Evolutionary conservation across 2,797 vertebrate species (phyloP).

Genomic region (Onychomys torridus): DNA sequence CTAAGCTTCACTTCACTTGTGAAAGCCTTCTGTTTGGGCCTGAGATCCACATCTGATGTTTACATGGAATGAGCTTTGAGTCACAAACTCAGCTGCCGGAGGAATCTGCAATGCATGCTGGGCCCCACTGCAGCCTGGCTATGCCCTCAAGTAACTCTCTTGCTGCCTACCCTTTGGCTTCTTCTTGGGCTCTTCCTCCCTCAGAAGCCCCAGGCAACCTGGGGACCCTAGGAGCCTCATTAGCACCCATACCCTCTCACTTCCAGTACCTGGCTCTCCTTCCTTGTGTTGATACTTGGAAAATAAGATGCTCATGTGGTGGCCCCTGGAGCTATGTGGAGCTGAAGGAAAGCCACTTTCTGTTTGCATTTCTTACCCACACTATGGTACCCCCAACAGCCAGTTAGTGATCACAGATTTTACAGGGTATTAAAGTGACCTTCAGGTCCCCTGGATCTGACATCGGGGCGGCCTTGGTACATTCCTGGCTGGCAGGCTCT

Average conservation of each 20-base stretch:
- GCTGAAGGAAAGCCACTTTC: background rate
- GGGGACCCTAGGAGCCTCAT: fast-evolving
- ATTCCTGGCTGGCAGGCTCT: too few relatives aligned
- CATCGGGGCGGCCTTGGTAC: background rate
- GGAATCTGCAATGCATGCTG: background rate
- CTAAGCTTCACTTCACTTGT: background rate
- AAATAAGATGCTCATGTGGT: background rate
- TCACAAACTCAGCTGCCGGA: background rate
- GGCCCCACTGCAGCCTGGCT: background rate
- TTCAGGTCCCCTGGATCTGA: background rate
- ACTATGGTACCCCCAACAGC: background rate
- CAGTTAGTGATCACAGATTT: background rate
- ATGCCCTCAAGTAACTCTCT: background rate
- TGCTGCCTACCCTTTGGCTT: background rate
- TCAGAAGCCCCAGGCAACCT: background rate
- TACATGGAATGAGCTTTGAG: background rate
- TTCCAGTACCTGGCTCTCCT: background rate
- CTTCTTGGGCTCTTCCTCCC: background rate
- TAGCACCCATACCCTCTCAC: background rate
- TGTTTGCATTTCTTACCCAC: background rate
- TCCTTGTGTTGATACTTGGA: background rate
- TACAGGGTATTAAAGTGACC: background rate
- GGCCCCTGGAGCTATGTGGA: background rate
- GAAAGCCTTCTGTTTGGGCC: background rate
- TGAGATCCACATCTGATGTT: conserved; percentile 10